Percentiles rank a stretch among this genome's conserved stretches.
These are phyloP conservation scores for Dimorphilus gyrociliatus DNA, from an alignment of 2,888 invertebrate genomes.

Conservation along the genomic window DNA sequence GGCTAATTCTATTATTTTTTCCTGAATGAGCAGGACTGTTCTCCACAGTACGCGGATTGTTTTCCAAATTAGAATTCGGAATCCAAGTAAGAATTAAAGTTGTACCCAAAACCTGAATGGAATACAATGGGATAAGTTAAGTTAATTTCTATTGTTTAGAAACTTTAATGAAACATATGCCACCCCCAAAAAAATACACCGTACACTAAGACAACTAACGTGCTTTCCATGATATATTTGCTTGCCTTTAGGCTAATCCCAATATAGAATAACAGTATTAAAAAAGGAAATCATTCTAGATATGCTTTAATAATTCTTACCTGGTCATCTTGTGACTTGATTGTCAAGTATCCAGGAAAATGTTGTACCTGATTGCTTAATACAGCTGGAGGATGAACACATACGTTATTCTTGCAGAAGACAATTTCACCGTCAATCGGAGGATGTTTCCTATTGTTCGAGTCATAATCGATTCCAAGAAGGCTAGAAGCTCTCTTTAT, in stretches of 20 bases:
- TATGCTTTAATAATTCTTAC: too few species aligned
- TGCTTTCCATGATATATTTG: too few species aligned
- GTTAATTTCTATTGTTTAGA: too few species aligned
- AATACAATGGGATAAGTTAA: too few species aligned
- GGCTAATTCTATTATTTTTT: conserved; percentile 13
- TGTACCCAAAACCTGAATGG: conserved; percentile 39
- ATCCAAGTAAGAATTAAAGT: conserved; percentile 85
- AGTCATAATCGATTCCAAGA: conserved; percentile 21
- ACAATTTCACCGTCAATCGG: conserved; percentile 42
- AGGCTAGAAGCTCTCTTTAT: conserved; percentile 33
- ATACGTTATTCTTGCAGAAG: conserved; percentile 75
- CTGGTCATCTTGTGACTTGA: conserved; percentile 46
- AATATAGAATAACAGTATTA: too few species aligned
- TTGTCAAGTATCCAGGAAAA: conserved; percentile 77
- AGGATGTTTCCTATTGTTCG: conserved; percentile 21
- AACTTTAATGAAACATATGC: too few species aligned
- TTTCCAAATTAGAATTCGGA: conserved; percentile 70
- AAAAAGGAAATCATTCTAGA: too few species aligned
- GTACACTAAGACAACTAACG: too few species aligned
- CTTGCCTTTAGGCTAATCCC: too few species aligned
- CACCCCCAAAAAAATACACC: too few species aligned
- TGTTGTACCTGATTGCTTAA: conserved; percentile 67
- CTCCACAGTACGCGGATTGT: conserved; percentile 49
- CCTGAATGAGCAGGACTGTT: conserved; percentile 20
- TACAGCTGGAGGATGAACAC: conserved; percentile 79